A percentile compares a stretch with the other conserved stretches of the same genome.
Evolutionary conservation across 2,888 invertebrate genomes (phyloP).

Genomic region (Dryobotodes eremita): DNA sequence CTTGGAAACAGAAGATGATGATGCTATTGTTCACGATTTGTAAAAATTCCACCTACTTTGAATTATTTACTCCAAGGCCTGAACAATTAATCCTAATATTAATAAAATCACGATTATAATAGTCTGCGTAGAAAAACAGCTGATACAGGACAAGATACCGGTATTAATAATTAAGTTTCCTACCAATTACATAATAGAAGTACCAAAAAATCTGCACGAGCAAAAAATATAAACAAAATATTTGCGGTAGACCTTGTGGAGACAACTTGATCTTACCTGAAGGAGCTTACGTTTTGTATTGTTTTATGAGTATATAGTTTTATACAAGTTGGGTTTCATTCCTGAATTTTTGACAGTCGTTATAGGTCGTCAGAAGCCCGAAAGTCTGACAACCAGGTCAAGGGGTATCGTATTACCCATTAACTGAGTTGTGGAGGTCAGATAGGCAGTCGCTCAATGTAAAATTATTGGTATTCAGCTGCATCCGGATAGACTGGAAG

Average conservation of each 20-base stretch:
- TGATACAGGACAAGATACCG: constrained; percentile 27
- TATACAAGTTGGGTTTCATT: no score
- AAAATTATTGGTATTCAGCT: no score
- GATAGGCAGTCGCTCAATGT: no score
- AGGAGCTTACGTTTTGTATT: constrained; percentile 1
- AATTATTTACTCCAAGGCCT: constrained; percentile 19
- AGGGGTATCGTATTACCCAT: no score
- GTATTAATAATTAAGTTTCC: constrained; percentile 31
- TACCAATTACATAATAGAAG: constrained; percentile 21
- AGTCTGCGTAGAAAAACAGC: constrained; percentile 18
- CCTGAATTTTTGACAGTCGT: no score
- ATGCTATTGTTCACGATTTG: neutral
- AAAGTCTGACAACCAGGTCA: no score
- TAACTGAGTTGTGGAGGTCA: no score
- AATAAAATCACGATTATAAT: constrained; percentile 1
- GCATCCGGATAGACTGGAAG: no score
- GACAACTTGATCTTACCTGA: constrained; percentile 16
- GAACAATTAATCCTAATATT: constrained; percentile 24
- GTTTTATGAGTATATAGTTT: neutral
- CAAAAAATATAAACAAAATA: constrained; percentile 38
- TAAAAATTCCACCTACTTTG: constrained; percentile 28
- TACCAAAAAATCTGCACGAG: constrained; percentile 29
- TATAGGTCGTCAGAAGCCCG: no score
- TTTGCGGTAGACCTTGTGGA: constrained; percentile 36
- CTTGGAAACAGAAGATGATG: neutral